Evolutionary conservation across 2,113 vertebrate genomes (phyloP).

Genomic region (Neogale vison): DNA sequence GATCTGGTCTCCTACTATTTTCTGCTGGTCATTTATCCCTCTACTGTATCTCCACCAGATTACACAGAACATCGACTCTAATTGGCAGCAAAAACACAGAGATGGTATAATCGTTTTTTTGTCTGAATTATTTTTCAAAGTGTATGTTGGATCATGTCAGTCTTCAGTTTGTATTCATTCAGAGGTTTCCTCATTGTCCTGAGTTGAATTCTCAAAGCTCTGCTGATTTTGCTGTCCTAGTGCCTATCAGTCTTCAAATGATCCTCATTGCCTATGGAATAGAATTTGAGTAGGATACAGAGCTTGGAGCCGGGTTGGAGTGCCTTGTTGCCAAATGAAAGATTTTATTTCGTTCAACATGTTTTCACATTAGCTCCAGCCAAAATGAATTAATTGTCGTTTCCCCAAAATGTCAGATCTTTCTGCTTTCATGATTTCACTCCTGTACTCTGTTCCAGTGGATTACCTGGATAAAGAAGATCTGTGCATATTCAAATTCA

Average conservation of each 20-base stretch:
- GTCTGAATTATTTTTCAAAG: background rate
- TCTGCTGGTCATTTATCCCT: background rate
- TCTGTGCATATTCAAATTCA: background rate
- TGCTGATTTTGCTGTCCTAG: background rate
- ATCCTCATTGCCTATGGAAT: background rate
- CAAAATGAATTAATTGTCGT: background rate
- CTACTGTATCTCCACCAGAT: background rate
- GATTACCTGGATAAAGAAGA: background rate
- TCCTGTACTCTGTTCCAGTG: background rate
- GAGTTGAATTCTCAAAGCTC: background rate
- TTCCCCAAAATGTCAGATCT: background rate
- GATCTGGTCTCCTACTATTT: background rate
- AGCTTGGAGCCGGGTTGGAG: background rate
- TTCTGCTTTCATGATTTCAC: background rate
- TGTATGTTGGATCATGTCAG: background rate
- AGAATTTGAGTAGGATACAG: background rate
- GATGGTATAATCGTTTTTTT: background rate
- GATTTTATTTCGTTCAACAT: background rate
- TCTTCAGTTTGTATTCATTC: background rate
- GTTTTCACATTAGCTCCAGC: background rate
- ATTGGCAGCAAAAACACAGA: background rate
- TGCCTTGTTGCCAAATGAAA: background rate
- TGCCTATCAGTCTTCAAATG: background rate
- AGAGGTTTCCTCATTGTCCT: background rate
- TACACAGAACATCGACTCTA: background rate